Evolutionary conservation across 1,140 invertebrate genomes (phyloP), one percentile per base, ranked within the genome.

Genomic region (Fopius arisanus): DNA sequence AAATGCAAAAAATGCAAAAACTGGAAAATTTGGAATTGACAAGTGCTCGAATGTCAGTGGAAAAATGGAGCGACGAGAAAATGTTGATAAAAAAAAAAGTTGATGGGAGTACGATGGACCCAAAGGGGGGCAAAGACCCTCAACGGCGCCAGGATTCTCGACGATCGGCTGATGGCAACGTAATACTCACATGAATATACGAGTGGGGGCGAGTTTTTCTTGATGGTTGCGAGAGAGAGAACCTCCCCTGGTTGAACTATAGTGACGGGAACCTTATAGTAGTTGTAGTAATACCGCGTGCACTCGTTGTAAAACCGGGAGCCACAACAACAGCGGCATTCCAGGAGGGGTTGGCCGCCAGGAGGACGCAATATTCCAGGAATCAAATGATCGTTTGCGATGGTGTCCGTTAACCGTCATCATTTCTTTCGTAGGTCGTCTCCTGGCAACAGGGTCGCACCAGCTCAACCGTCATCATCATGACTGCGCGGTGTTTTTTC

Each of bases 281-380:
- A 66, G 68, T 71, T n/a, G 40, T 21, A 48, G 59, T 19, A 43
- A 29, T 65, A 26, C 31, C 59, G 59, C 70, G 70, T 76, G 71
- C 51, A 68, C 73, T 68, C 51, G 68, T 68, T 67, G 67, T 73
- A 70, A 65, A 72, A 76, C 72, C 68, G 72, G 77, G 76, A 78
- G 75, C 29, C 54, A 65, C 54, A 59, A 59, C 54, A 59, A 59
- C 54, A 26, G 72, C 78, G 74, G 72, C 83, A 84, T 84, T 82
- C 82, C 83, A 74, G 67, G 68, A 75, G 79, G 76, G 79, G 81
- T 79, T 79, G 83, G 75, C 81, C 79, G 77, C 78, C 83, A 79
- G 54, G 80, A 85, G 83, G 84, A 83, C 83, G 84, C 80, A 78
- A 78, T 82, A 80, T 84, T 84, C 82, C 80, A 75, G 78, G 84